Percentiles rank a stretch among this genome's conserved stretches.
Conservation (phyloP, 1,140 invertebrate genomes). For the Eupristina koningsbergeri region DNA sequence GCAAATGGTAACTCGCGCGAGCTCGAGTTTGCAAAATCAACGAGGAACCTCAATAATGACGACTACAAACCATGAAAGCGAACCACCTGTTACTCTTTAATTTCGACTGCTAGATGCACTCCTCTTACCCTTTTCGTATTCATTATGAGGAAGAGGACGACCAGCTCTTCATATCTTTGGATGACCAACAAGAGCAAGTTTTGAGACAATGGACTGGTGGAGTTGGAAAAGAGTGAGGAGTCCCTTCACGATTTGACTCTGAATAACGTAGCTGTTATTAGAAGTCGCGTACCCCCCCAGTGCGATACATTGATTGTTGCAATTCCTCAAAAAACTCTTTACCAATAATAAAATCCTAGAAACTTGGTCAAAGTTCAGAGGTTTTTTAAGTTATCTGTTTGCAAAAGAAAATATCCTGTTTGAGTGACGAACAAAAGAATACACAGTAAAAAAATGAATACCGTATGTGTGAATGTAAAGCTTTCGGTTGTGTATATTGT, state of each 20-base stretch:
- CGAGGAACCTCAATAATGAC: conserved; percentile 22
- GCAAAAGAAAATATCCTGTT: neutral
- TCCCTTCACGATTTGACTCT: neutral
- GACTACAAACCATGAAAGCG: conserved; percentile 50
- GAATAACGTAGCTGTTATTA: neutral
- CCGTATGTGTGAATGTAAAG: conserved; percentile 24
- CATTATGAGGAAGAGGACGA: neutral
- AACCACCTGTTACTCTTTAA: conserved; percentile 62
- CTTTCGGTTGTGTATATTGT: conserved; percentile 58
- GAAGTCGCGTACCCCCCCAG: neutral
- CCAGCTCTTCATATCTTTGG: neutral
- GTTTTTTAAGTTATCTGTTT: neutral
- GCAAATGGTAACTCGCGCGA: conserved; percentile 12
- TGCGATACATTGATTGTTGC: conserved; percentile 29
- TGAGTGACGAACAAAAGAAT: neutral
- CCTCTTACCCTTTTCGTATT: neutral
- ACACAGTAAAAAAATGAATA: neutral
- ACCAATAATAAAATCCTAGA: neutral
- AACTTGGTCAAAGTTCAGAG: neutral
- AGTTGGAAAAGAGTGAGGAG: neutral
- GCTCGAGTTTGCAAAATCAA: neutral
- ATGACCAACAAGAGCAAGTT: conserved; percentile 1
- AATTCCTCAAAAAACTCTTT: neutral
- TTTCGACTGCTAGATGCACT: conserved; percentile 17
- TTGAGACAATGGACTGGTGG: neutral